These are phyloP conservation scores for Lophius piscatorius DNA, from an alignment of 2,113 vertebrate genomes.

Conservation along the genomic window DNA sequence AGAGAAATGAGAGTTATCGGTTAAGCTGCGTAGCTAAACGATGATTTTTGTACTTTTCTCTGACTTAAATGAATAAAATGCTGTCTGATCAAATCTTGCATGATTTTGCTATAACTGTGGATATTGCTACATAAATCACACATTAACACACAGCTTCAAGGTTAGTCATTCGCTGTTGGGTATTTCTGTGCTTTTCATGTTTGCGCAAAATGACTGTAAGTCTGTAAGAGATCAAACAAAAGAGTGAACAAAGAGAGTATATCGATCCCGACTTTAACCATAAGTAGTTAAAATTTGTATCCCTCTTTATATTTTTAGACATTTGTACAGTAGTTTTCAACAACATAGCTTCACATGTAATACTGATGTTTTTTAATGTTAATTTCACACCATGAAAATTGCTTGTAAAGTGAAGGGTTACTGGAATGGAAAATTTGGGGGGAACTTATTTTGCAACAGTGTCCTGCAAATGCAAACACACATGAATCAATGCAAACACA, in stretches of 20 bases:
- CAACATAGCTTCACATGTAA: too few relatives aligned
- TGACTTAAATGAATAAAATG: slow-evolving; percentile 30
- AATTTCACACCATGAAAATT: too few relatives aligned
- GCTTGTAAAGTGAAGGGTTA: too few relatives aligned
- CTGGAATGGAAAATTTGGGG: too few relatives aligned
- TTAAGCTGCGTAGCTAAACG: too few relatives aligned
- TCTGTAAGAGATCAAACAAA: not conserved
- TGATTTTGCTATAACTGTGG: slow-evolving; percentile 1
- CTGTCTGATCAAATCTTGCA: not conserved
- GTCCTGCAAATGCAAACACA: slow-evolving; percentile 17
- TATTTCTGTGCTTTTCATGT: not conserved
- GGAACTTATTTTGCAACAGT: slow-evolving; percentile 54
- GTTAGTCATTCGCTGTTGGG: not conserved
- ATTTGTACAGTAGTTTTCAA: too few relatives aligned
- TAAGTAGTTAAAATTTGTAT: too few relatives aligned
- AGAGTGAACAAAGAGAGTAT: not conserved
- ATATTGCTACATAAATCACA: not conserved
- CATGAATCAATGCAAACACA: slow-evolving; percentile 35
- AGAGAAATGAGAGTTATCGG: not conserved
- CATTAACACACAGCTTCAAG: not conserved
- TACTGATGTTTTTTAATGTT: too few relatives aligned
- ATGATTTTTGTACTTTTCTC: slow-evolving; percentile 20
- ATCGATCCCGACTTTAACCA: not conserved
- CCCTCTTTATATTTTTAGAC: too few relatives aligned
- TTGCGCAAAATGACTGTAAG: not conserved